Evolutionary conservation across 2,113 vertebrate species (phyloP), one percentile per base, ranked within the genome.

Genomic region (Dipodomys spectabilis): DNA sequence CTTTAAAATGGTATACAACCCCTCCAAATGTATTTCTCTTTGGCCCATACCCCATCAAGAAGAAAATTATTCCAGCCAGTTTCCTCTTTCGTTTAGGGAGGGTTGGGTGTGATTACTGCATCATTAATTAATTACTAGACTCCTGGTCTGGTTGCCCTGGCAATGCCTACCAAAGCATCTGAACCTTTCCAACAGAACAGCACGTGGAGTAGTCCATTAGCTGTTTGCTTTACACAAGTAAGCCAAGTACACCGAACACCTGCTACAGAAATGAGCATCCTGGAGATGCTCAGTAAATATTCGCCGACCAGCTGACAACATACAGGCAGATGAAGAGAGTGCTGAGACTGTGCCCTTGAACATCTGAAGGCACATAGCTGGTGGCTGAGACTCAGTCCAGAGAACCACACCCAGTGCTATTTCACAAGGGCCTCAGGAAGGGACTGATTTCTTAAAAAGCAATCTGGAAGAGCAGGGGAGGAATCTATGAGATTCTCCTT

Each of bases 121-220:
- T 32, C 79, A 72, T 94, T 94, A 94, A 96, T 92, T 95, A 96
- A 86, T 93, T 82, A 93, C 39, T 39, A 80, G 88, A 72, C 72
- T 83, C 53, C 35, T 91, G 95, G 92, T 92, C 88, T 30, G 85
- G 96, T 95, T 96, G 81, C 95, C 96, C 93, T 86, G 93, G 95
- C 87, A 92, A 91, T 96, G 75, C 45, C 92, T 39, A n/a, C 83
- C 62, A 94, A 96, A 93, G 94, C 77, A 0, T 90, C 86, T 49
- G 88, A 91, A 77, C 82, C 44, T 67, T 92, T 93, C 77, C 86
- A 74, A 82, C 45, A 88, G 74, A 93, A 27, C 12, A 77, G 44
- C 85, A 45, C 27, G 62, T 30, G 4, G 20, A 77, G 67, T 39
- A 68, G 92, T 78, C 92, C 86, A 91, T 93, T 95, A 90, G 60